These are phyloP conservation scores for Ectobius pallidus DNA, from an alignment of 2,888 invertebrate species.

Conservation along the genomic window DNA sequence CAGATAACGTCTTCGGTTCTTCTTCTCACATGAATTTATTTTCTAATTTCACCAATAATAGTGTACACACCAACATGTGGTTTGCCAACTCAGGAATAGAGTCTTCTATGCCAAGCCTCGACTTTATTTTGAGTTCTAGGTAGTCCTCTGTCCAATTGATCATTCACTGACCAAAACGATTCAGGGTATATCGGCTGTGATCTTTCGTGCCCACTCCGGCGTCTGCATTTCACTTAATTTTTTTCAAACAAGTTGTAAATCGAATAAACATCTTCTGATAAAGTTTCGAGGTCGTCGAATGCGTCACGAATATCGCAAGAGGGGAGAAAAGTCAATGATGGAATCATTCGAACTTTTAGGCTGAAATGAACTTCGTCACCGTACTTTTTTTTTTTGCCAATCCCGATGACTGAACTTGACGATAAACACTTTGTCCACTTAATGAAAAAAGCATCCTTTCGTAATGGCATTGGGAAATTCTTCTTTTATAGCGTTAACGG, in stretches of 20 bases:
- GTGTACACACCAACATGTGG: background rate
- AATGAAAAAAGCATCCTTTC: no score
- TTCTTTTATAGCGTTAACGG: no score
- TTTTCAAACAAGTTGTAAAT: background rate
- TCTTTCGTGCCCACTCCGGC: background rate
- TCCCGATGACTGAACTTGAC: no score
- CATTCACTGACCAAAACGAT: background rate
- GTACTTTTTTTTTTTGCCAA: no score
- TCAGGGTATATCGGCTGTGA: background rate
- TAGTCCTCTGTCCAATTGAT: background rate
- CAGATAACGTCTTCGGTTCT: background rate
- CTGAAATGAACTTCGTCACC: no score
- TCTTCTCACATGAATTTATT: background rate
- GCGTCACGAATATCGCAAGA: no score
- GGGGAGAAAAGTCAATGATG: no score
- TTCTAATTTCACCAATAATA: background rate
- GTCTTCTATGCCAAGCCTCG: background rate
- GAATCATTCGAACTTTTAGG: no score
- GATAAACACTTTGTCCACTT: no score
- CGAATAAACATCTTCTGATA: background rate
- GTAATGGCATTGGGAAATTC: no score
- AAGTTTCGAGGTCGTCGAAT: no score
- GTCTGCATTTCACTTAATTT: background rate
- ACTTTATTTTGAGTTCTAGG: background rate
- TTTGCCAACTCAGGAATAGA: background rate